Conservation (phyloP, 2,113 vertebrate genomes). For the Poeciliopsis occidentalis region DNA sequence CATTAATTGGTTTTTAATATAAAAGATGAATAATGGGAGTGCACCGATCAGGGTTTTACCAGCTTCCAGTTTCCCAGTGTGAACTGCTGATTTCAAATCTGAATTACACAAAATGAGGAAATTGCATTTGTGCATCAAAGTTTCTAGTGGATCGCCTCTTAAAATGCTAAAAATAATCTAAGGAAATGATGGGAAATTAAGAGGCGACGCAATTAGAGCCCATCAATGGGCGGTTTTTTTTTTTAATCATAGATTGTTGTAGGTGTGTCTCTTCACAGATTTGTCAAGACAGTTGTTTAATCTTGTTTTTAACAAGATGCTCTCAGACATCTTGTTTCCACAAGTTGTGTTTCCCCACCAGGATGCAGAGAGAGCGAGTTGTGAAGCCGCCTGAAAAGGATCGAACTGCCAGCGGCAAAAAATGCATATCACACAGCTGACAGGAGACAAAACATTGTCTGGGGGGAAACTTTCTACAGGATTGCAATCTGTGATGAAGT, state of each 20-base stretch:
- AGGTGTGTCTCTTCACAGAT: background rate
- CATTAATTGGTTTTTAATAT: constrained; percentile 34
- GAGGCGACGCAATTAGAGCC: background rate
- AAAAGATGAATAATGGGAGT: constrained; percentile 21
- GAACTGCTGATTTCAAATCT: background rate
- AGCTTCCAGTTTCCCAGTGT: background rate
- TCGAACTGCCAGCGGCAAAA: constrained; percentile 75
- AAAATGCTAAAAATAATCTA: background rate
- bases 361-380: constrained; percentile 63
- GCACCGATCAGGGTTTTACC: background rate
- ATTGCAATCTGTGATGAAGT: constrained; percentile 67
- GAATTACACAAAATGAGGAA: background rate
- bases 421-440: constrained; percentile 72
- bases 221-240: background rate
- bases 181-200: background rate
- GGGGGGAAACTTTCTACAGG: constrained; percentile 56
- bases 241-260: background rate
- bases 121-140: background rate
- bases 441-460: constrained; percentile 60
- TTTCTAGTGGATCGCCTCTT: background rate
- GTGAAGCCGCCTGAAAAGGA: constrained; percentile 77
- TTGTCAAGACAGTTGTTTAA: background rate
- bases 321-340: constrained; percentile 20
- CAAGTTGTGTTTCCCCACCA: constrained; percentile 40
- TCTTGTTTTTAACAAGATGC: constrained; percentile 10